Base-by-base conservation (phyloP, 2,797 vertebrate species). In the Harpagifer antarcticus region DNA sequence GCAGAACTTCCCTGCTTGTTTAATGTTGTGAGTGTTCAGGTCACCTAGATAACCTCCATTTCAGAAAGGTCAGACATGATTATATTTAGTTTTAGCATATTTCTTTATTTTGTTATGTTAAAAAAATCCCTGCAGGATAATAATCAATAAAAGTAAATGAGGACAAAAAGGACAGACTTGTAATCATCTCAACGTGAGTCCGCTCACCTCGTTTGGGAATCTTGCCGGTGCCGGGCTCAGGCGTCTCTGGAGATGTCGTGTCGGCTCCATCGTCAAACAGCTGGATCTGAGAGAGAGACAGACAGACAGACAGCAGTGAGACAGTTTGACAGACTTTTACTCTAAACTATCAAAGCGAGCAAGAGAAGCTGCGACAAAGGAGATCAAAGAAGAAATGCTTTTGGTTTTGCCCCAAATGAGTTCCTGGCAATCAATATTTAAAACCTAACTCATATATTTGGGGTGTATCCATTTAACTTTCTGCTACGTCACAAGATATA, bases 181-280 rank as follows among this genome's bases (percentile, higher is more conserved):
- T 19, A 60, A 17, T 37, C 20, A 23, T 56, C 47, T 31, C 3
- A 9, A 14, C 0, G 47, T 15, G 48, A 67, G 49, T 33, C 44
- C 53, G 37, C 48, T 83, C 83, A 98, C 98, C 98, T 96, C 96
- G 94, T 79, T 96, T 99, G 74, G 94, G 96, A 58, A 97, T 91
- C 89, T 95, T 94, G 50, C 95, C 89, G 5, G 94, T 82, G 79
- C 86, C 89, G 4, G 96, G 95, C 74, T 99, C 98, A 0, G 98
- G 98, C 1, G 97, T 98, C 77, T 99, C 98, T 2, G 98, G 97
- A 64, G 97, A 98, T 0, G 97, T 98, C 0, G 97, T 98, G 79
- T 99, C 98, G 0, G 96, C 96, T 50, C 96, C 96, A 89, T 99
- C 97, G 42, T 99, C 98, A 61, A 99, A 96, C 17, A 99, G 91